Evolutionary conservation across 1,140 invertebrate genomes (phyloP).

Genomic region (Dendroctonus ponderosae): DNA sequence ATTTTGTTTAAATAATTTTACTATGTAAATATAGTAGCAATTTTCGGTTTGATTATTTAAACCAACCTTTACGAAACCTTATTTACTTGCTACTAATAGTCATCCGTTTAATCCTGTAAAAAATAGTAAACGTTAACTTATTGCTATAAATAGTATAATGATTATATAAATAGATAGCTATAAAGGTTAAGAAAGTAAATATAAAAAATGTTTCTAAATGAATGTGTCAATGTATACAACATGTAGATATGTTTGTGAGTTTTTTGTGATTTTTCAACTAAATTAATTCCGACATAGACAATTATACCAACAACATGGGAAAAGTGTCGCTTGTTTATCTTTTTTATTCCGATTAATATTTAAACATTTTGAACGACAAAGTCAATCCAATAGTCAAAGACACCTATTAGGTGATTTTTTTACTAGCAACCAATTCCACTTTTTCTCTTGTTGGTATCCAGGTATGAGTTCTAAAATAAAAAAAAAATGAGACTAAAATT

Average conservation of each 20-base stretch:
- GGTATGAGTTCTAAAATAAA: too few species aligned
- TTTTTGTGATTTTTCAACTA: too few species aligned
- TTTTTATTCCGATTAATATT: too few species aligned
- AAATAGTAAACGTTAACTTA: slow-evolving; percentile 4
- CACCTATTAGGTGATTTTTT: too few species aligned
- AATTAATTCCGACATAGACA: too few species aligned
- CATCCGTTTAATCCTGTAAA: slow-evolving; percentile 1
- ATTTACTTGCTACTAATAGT: slow-evolving; percentile 5
- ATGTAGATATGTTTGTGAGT: background rate
- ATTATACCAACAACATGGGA: too few species aligned
- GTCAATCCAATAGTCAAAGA: too few species aligned
- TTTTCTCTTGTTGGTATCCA: too few species aligned
- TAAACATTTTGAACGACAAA: too few species aligned
- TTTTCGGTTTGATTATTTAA: background rate
- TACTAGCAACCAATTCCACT: too few species aligned
- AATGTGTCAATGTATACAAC: slow-evolving; percentile 6
- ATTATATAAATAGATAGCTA: slow-evolving; percentile 4
- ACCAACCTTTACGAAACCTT: background rate
- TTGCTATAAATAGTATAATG: slow-evolving; percentile 5
- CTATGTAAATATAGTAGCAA: slow-evolving; percentile 1
- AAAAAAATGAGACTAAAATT: too few species aligned
- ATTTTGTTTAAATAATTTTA: background rate
- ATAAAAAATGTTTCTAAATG: slow-evolving; percentile 1
- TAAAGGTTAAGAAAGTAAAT: background rate
- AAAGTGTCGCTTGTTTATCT: too few species aligned